Base-by-base conservation (phyloP, 2,888 invertebrate genomes). In the Meandrusa payeni region DNA sequence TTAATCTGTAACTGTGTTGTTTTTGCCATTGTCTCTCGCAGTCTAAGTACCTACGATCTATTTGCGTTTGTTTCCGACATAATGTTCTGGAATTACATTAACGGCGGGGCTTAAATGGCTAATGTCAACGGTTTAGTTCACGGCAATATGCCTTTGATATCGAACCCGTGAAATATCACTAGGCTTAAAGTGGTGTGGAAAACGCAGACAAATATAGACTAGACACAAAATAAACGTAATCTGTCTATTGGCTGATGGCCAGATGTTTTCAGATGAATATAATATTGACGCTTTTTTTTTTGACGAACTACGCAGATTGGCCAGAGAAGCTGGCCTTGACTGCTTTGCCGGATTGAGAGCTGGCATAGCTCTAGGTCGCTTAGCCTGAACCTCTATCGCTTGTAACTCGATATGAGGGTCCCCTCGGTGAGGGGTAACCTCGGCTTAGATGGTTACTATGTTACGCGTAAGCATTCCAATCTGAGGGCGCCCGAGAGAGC, bases 61-160 rank as follows among this genome's bases (percentile, higher is more conserved):
- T 61, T 64, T 60, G 54, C 54, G 58, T 57, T 56, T 57, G 58
- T 52, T 51, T 41, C 43, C 46, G 53, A 57, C 38, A 48, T 52
- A 54, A 54, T 51, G 50, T 55, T 41, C 45, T 48, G 51, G 54
- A 47, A 54, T 60, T 51, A 48, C 28, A 51, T 27, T 38, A 44
- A 37, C 37, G 24, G 12, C 41, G 38, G 32, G 28, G 48, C 28
- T 50, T 41, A 31, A 46, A 47, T 36, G 12, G 37, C 23, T 33
- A 37, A 37, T 47, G 38, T 39, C 39, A 34, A 17, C 29, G 19
- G 10, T 22, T 37, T 17, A 34, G 42, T 37, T 34, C 41, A 38
- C 23, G 19, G 38, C 19, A 32, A 15, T 24, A 32, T 24, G 20
- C 26, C 37, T 32, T 36, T 38, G 19, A 36, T 17, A 26, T 17